These are phyloP conservation scores for Drosophila parabipectinata DNA, from an alignment of 1,140 invertebrate species.

Conservation along the genomic window DNA sequence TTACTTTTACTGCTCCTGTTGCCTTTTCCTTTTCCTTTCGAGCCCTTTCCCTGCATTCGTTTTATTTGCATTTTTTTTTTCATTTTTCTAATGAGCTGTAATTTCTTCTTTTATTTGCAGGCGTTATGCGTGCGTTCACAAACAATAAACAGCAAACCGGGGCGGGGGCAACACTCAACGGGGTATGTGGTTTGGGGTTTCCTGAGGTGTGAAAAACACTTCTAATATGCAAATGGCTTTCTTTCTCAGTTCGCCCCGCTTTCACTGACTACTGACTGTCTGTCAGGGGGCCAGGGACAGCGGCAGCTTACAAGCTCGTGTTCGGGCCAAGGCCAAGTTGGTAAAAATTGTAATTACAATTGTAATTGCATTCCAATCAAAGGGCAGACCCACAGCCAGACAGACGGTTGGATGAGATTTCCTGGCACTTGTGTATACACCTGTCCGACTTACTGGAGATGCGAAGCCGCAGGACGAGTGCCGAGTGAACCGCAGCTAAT, in stretches of 20 bases:
- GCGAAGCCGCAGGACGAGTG: neutral
- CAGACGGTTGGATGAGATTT: neutral
- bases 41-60: constrained; percentile 36
- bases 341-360: constrained; percentile 64
- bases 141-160: constrained; percentile 53
- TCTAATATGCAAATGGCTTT: constrained; percentile 75
- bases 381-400: constrained; percentile 1
- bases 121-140: constrained; percentile 76
- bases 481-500: neutral
- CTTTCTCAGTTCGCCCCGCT: constrained; percentile 9
- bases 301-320: constrained; percentile 9
- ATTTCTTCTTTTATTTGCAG: constrained; percentile 80
- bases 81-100: constrained; percentile 82
- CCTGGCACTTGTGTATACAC: neutral
- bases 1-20: constrained; percentile 56
- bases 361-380: constrained; percentile 72
- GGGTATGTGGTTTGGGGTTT: constrained; percentile 30
- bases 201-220: constrained; percentile 74
- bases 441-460: neutral
- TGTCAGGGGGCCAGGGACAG: neutral
- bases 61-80: constrained; percentile 66
- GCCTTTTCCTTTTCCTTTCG: constrained; percentile 30
- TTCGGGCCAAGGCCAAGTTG: constrained; percentile 37
- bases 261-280: constrained; percentile 4
- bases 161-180: constrained; percentile 8